Conservation (phyloP, 2,888 invertebrate genomes). For the Rhingia rostrata region DNA sequence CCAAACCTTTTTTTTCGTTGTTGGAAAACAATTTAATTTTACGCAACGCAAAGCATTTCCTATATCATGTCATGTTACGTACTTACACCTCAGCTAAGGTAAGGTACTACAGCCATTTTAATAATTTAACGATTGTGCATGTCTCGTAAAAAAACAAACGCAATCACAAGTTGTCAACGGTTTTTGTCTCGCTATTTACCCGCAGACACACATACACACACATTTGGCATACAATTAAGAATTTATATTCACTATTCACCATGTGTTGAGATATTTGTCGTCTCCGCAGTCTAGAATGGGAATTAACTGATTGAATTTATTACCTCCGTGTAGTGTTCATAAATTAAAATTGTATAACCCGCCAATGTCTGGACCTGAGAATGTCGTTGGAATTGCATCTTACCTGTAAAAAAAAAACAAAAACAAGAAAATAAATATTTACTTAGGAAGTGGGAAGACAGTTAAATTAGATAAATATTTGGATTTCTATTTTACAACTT, state of each 20-base stretch:
- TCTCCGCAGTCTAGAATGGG: constrained; percentile 1
- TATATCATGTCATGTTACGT: neutral
- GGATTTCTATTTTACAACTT: neutral
- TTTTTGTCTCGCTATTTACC: neutral
- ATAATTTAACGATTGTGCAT: constrained; percentile 5
- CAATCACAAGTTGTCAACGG: constrained; percentile 7
- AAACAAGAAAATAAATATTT: neutral
- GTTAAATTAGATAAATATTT: neutral
- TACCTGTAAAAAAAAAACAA: constrained; percentile 45
- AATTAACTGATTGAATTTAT: constrained; percentile 22
- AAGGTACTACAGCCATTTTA: neutral
- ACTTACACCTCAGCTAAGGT: neutral
- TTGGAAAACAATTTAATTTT: constrained; percentile 18
- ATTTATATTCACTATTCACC: neutral
- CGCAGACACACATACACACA: constrained; percentile 28
- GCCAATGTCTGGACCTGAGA: constrained; percentile 1
- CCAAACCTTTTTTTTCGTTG: neutral
- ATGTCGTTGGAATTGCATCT: constrained; percentile 39
- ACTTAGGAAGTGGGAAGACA: neutral
- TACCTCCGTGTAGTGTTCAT: constrained; percentile 30
- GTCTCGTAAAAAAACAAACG: neutral
- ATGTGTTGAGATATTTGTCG: neutral
- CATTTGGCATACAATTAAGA: constrained; percentile 38
- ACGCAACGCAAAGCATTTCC: constrained; percentile 13
- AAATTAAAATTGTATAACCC: constrained; percentile 26